Base-by-base conservation (phyloP, 2,797 vertebrate species). In the Pterois miles region DNA sequence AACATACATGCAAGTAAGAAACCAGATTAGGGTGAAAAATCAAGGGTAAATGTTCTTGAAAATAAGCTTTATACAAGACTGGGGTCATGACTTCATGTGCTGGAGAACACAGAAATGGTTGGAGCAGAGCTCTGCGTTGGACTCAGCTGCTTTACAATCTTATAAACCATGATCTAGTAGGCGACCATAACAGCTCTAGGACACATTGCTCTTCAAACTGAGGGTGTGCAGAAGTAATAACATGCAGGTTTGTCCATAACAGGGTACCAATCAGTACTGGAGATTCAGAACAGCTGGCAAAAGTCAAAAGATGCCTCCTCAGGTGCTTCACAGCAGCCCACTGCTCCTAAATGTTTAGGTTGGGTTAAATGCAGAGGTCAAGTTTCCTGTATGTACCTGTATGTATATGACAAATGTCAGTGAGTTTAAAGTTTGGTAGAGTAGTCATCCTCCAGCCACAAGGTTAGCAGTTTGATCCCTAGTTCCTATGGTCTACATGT, bases 91-190 rank as follows among this genome's bases (percentile, higher is more conserved):
- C 38, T 33, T 63, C 16, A 33, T 57, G 23, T 8, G 8, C 11
- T 56, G 13, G 10, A 29, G 25, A 31, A 29, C 1, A 1, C 10
- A 31, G 34, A 12, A 48, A 29, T 57, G 52, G 62, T 62, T 34
- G 22, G 27, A 50, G 46, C 22, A 56, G 36, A 54, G n/a, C 46
- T 56, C 48, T 25, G 36, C 5, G 1, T 62, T 65, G 22, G 36
- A 27, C 58, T 59, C 58, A 59, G 9, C 46, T 60, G 27, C 20
- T 78, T 74, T 60, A 65, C 46, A 65, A n/a, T 58, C 52, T 38
- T 71, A 52, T 27, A 33, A 22, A 22, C 52, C 10, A 59, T 58
- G 8, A 72, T 31, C 16, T 46, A 46, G 43, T 34, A 23, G 43
- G 20, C 12, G 46, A 48, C 4, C 3, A 5, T 29, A 38, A 36